A percentile compares a stretch with the other conserved stretches of the same genome.
Conservation (phyloP, 2,888 invertebrate species). For the Peribatodes rhomboidaria region DNA sequence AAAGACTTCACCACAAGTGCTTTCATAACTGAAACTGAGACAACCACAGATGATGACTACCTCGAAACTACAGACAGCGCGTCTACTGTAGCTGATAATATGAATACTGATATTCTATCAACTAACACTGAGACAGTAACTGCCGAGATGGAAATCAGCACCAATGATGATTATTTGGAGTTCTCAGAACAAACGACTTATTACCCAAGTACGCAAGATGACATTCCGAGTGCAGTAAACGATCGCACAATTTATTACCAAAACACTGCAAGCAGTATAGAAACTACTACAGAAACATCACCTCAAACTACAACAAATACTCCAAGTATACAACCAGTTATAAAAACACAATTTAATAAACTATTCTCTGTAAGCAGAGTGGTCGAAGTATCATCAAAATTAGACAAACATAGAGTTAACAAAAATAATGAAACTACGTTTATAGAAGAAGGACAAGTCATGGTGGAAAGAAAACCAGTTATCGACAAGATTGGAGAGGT, state of each 20-base stretch:
- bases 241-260: slow-evolving; percentile 55
- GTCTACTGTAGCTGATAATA: slow-evolving; percentile 58
- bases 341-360: slow-evolving; percentile 86
- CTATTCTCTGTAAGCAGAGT: slow-evolving; percentile 90
- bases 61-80: slow-evolving; percentile 67
- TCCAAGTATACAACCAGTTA: slow-evolving; percentile 64
- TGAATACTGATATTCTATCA: slow-evolving; percentile 59
- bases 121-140: slow-evolving; percentile 68
- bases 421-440: slow-evolving; percentile 84
- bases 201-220: slow-evolving; percentile 65
- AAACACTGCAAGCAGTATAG: slow-evolving; percentile 46
- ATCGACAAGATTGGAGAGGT: slow-evolving; percentile 90
- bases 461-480: slow-evolving; percentile 87
- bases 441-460: slow-evolving; percentile 83
- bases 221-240: slow-evolving; percentile 44
- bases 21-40: slow-evolving; percentile 56
- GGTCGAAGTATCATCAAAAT: slow-evolving; percentile 89
- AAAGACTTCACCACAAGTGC: slow-evolving; percentile 56
- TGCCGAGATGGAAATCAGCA: slow-evolving; percentile 69
- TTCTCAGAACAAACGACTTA: slow-evolving; percentile 66
- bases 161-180: slow-evolving; percentile 78
- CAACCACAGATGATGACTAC: slow-evolving; percentile 75
- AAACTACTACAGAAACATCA: slow-evolving; percentile 52
- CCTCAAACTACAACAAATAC: slow-evolving; percentile 54
- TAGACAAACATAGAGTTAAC: slow-evolving; percentile 86